phyloP scores from a whole-genome alignment of 2,797 vertebrate species.

The Etheostoma perlongum region DNA sequence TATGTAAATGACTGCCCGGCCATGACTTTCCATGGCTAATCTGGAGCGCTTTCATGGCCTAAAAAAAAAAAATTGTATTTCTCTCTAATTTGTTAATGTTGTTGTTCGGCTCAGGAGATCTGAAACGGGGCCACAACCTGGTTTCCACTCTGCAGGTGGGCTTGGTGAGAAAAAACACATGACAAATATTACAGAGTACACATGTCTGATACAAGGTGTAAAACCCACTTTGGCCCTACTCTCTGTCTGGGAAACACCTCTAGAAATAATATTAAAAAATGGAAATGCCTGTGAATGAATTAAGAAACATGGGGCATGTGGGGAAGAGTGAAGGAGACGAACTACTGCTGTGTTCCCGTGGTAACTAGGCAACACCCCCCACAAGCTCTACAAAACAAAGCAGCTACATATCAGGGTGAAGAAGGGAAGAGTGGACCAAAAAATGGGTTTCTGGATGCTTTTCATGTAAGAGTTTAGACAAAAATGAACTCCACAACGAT shows the following conservation, averaged over 20 bases:
- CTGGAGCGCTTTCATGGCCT: conserved; percentile 56
- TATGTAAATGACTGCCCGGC: conserved; percentile 23
- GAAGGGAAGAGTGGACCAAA: background rate
- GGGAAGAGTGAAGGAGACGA: background rate
- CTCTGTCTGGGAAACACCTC: background rate
- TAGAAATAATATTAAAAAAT: background rate
- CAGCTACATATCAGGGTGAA: conserved; percentile 21
- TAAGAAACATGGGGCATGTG: background rate
- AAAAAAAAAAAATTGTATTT: conserved; percentile 59
- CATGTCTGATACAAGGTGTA: background rate
- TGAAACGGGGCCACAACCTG: conserved; percentile 35
- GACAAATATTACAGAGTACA: background rate
- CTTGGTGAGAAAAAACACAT: background rate
- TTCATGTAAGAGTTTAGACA: background rate
- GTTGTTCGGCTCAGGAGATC: conserved; percentile 39
- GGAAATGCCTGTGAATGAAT: background rate
- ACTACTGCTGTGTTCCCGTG: background rate
- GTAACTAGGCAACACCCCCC: conserved; percentile 37
- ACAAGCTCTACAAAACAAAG: background rate
- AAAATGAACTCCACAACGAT: background rate
- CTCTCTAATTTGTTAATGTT: conserved; percentile 64
- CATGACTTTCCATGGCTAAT: conserved; percentile 37
- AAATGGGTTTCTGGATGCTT: background rate
- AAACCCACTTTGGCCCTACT: background rate
- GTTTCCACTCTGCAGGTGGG: conserved; percentile 22